Conservation (phyloP, 2,113 vertebrate genomes). For the Cinclus cinclus region DNA sequence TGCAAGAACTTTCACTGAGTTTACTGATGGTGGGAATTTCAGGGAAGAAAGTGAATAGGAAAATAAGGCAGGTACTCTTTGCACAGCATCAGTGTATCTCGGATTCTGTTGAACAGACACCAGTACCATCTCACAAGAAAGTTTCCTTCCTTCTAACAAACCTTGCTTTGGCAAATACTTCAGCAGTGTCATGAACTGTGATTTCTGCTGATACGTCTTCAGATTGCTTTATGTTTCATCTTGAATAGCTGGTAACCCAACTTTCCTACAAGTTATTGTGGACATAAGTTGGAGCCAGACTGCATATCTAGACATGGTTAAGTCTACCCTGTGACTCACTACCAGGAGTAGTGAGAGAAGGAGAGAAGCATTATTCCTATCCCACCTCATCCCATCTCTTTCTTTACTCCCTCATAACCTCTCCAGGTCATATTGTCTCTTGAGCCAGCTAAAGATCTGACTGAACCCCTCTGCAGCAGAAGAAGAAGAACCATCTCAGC, state of each 20-base stretch:
- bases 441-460: background rate
- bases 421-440: background rate
- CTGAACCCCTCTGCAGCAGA: background rate
- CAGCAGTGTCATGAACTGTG: background rate
- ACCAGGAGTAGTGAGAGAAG: background rate
- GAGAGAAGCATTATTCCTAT: background rate
- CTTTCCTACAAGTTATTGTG: background rate
- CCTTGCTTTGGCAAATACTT: background rate
- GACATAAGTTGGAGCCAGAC: background rate
- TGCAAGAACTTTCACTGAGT: fast-evolving
- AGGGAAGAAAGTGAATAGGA: background rate
- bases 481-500: background rate
- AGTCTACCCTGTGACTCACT: background rate
- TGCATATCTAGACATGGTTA: background rate
- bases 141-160: no score
- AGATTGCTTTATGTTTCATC: background rate
- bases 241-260: background rate
- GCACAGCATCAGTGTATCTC: background rate
- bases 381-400: no score
- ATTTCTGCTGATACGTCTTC: background rate
- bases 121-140: background rate
- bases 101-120: background rate
- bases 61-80: background rate
- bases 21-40: background rate
- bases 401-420: background rate